Base-by-base conservation (phyloP, 35 echinoderm and acorn worm genomes). In the Ophiothrix spiculata region DNA sequence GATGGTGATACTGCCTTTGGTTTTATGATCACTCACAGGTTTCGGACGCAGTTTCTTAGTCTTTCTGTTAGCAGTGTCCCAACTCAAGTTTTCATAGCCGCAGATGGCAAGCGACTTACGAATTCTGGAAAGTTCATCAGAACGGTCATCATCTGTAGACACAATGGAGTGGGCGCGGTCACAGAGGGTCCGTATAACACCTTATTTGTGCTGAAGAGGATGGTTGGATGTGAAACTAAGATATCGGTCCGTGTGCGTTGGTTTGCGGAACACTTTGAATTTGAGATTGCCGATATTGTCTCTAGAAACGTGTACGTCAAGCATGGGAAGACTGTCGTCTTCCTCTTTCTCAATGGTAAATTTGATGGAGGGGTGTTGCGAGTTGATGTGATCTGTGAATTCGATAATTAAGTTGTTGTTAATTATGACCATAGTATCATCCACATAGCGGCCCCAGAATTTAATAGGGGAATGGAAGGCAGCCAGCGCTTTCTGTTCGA, bases 371-470 rank as follows among this genome's bases (percentile, higher is more conserved):
- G 75, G 34, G 29, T 76, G 75, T 28, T 76, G 75, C 34, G 75
- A 76, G 75, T 76, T 76, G 75, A 76, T 76, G 75, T 76, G 75
- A 28, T 76, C 75, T 29, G 75, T 76, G 75, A 76, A 76, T 35
- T 76, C n/a, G 28, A 12, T 28, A 8, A 29, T 76, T 76, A 32
- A 35, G 34, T 76, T 35, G 6, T 76, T 76, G n/a, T 76, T 76
- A 32, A 76, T 76, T 29, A 76, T 35, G 34, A 76, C 75, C n/a
- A 76, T 76, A 6, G 75, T 76, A 29, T 76, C 75, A 35, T 76
- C 75, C 75, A 76, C 75, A 29, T 76, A 76, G 34, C 75, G 75
- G 6, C 75, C 75, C 75, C 75, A 76, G 34, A 76, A 76, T 76
- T 76, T 76, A 35, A 35, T 29, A 35, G 75, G 75, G 75, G 75